Evolutionary conservation across 2,797 vertebrate genomes (phyloP), one percentile per base, ranked within the genome.

Genomic region (Buphagus erythrorhynchus): DNA sequence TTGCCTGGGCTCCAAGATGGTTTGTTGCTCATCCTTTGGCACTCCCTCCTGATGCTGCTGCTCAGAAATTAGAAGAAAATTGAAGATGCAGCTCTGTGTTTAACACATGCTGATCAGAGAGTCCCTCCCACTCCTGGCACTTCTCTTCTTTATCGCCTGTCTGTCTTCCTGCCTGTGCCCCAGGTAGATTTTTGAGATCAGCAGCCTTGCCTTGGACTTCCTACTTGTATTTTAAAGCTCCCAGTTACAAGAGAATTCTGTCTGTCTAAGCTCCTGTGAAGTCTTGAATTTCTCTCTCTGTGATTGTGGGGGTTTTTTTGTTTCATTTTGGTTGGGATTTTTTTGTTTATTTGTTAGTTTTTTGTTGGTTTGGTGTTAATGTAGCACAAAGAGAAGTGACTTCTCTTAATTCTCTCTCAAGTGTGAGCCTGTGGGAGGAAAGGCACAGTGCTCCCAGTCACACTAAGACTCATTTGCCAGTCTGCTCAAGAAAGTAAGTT

Each of bases 271-370:
- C 61, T 87, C 61, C 79, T 74, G 33, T 61, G 48, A 45, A 69
- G 22, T 40, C 7, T 25, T 83, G 54, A 73, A 35, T 82, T 83
- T 88, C 36, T 66, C 19, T 68, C 25, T 40, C 20, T 87, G 8
- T n/a, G 24, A 28, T 65, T 74, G 16, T 11, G 21, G 8, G 0
- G 0, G 0, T 1, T 16, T 35, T 20, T 51, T 52, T 31, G 29
- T 52, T 52, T 18, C 51, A 20, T 52, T 52, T 52, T 31, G 29
- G 11, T 52, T 52, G 11, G 51, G 51, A 13, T 51, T 52, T 29
- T 29, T 54, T 25, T 20, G 10, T 29, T 69, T 45, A 4, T 2
- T 33, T 63, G 10, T 49, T 74, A 49, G 35, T 0, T 6, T 62
- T 57, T 67, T 54, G 7, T 36, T 81, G 13, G 8, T 87, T 81